A percentile compares a stretch with the other conserved stretches of the same genome.
These are phyloP conservation scores for Pangasius mekongensis DNA, from an alignment of 2,797 vertebrate genomes.

Conservation along the genomic window DNA sequence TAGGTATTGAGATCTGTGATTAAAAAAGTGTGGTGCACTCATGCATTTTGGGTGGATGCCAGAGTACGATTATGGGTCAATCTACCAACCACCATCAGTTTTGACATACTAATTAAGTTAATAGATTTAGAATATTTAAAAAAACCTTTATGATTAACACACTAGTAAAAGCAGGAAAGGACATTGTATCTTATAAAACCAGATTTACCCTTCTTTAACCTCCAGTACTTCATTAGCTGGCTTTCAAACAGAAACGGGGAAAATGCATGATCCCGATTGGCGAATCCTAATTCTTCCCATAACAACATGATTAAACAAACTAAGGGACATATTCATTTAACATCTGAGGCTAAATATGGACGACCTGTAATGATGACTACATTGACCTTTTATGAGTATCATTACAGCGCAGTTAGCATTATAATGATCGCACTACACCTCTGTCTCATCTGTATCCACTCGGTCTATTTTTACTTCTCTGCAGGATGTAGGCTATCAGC, in stretches of 20 bases:
- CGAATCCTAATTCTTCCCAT: neutral
- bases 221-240: neutral
- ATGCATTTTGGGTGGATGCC: neutral
- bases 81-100: neutral
- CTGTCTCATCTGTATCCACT: too few relatives aligned
- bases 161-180: neutral
- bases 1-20: neutral
- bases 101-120: neutral
- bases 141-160: neutral
- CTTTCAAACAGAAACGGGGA: neutral
- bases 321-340: neutral
- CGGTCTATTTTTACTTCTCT: neutral
- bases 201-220: neutral
- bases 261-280: neutral
- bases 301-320: neutral
- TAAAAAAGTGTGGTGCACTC: neutral
- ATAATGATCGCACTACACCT: neutral
- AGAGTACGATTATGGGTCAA: neutral
- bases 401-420: neutral
- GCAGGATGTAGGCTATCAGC: conserved; percentile 92
- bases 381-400: neutral
- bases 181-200: neutral
- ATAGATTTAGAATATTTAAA: neutral
- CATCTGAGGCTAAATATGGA: neutral
- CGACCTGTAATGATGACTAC: neutral